Conservation (phyloP, 2,888 invertebrate species). For the Drosophila anomelani region DNA sequence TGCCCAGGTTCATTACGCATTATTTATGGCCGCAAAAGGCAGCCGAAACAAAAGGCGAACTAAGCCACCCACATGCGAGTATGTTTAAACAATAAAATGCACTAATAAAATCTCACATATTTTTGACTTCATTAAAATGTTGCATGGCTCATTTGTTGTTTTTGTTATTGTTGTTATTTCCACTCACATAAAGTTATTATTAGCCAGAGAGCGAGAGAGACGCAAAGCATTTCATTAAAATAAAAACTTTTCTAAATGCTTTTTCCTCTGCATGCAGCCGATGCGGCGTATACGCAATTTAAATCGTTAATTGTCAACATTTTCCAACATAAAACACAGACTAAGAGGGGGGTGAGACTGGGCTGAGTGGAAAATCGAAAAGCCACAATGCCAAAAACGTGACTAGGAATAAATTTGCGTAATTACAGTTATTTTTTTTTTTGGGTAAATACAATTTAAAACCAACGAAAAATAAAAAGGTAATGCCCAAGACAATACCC, state of each 20-base stretch:
- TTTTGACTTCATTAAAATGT: conserved; percentile 69
- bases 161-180: conserved; percentile 5
- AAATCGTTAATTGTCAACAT: conserved; percentile 23
- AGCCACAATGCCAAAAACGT: conserved; percentile 71
- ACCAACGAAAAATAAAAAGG: background rate
- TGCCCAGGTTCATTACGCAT: conserved; percentile 45
- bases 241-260: conserved; percentile 17
- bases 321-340: conserved; percentile 5
- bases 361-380: conserved; percentile 30
- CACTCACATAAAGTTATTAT: conserved; percentile 40
- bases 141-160: conserved; percentile 43
- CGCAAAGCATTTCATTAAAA: conserved; percentile 41
- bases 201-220: conserved; percentile 11
- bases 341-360: background rate
- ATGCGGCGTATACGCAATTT: conserved; percentile 16
- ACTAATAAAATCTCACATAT: conserved; percentile 71
- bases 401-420: conserved; percentile 47
- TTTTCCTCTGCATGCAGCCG: background rate
- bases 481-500: conserved; percentile 1
- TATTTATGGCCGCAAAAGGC: conserved; percentile 65
- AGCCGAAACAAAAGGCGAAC: conserved; percentile 24
- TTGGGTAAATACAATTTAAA: conserved; percentile 12
- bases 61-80: conserved; percentile 14
- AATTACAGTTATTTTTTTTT: conserved; percentile 29
- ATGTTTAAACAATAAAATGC: conserved; percentile 59